Percentiles rank a stretch among this genome's conserved stretches.
phyloP scores from a whole-genome alignment of 64 coral and sea anemone genomes.

The Stylophora pistillata region DNA sequence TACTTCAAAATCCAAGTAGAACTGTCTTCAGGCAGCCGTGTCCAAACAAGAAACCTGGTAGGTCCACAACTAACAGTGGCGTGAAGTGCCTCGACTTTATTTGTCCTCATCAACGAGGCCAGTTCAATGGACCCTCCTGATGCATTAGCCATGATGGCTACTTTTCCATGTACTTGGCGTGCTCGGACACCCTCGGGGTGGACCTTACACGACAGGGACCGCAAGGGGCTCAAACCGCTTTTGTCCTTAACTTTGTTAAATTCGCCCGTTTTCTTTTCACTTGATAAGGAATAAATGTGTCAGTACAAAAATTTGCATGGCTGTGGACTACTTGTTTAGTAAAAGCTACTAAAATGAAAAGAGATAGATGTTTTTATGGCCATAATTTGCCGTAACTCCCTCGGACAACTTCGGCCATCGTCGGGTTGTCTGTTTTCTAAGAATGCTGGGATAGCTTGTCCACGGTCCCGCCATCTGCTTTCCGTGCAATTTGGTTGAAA shows the following conservation, averaged over 20 bases:
- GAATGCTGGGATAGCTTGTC: not conserved
- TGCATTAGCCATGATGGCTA: conserved; percentile 58
- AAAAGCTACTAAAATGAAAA: not conserved
- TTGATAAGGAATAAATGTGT: not conserved
- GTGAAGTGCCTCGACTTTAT: conserved; percentile 73
- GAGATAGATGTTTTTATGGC: not conserved
- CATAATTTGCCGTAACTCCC: not conserved
- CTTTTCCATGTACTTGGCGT: conserved; percentile 54
- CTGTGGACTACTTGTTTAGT: too few relatives aligned
- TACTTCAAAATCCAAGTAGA: conserved; percentile 88
- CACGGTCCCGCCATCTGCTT: conserved; percentile 18
- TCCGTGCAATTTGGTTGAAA: not conserved
- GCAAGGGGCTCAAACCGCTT: conserved; percentile 8
- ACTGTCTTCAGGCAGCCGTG: conserved; percentile 70
- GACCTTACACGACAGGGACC: conserved; percentile 23
- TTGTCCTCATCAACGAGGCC: conserved; percentile 46
- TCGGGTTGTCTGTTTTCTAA: not conserved
- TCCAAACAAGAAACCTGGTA: conserved; percentile 83
- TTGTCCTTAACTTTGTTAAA: not conserved
- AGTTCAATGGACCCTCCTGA: conserved; percentile 50
- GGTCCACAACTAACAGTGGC: conserved; percentile 53
- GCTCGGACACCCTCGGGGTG: conserved; percentile 33
- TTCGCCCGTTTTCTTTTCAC: not conserved
- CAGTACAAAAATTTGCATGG: not conserved
- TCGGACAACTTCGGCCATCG: not conserved